Percentiles rank a stretch among this genome's conserved stretches.
Evolutionary conservation across 2,113 vertebrate genomes (phyloP).

Genomic region (Melospiza melodia): DNA sequence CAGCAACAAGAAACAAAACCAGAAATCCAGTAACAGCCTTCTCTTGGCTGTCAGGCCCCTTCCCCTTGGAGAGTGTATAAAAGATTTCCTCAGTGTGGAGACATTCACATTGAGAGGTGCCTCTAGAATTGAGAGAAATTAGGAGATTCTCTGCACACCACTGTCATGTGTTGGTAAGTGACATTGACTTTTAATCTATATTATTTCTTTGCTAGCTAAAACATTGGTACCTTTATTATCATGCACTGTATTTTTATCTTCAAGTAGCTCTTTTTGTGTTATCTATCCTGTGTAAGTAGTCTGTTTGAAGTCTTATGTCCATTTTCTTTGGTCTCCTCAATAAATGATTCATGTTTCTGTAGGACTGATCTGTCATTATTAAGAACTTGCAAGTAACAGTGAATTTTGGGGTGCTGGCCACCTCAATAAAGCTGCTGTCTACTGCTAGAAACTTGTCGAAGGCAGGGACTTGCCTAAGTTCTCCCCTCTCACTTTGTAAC

Average conservation of each 20-base stretch:
- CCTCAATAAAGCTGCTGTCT: background rate
- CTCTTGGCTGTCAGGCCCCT: background rate
- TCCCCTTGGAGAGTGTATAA: background rate
- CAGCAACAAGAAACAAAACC: background rate
- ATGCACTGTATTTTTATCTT: background rate
- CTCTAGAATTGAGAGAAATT: background rate
- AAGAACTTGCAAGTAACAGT: background rate
- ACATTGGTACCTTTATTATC: background rate
- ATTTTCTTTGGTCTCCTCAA: background rate
- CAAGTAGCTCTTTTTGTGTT: background rate
- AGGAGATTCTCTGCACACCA: background rate
- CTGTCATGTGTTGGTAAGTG: background rate
- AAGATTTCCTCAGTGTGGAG: background rate
- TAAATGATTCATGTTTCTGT: background rate
- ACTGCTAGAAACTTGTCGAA: background rate
- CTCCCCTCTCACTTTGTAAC: background rate
- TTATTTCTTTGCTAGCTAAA: background rate
- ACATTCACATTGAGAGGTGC: accelerated
- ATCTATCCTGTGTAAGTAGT: background rate
- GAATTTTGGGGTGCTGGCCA: background rate
- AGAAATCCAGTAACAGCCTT: background rate
- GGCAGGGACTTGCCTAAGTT: background rate
- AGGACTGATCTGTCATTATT: background rate
- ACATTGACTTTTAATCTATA: background rate
- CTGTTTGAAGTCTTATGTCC: background rate